A percentile compares a stretch with the other conserved stretches of the same genome.
Conservation (phyloP, 1,140 invertebrate species). For the Melanaphis sacchari region DNA sequence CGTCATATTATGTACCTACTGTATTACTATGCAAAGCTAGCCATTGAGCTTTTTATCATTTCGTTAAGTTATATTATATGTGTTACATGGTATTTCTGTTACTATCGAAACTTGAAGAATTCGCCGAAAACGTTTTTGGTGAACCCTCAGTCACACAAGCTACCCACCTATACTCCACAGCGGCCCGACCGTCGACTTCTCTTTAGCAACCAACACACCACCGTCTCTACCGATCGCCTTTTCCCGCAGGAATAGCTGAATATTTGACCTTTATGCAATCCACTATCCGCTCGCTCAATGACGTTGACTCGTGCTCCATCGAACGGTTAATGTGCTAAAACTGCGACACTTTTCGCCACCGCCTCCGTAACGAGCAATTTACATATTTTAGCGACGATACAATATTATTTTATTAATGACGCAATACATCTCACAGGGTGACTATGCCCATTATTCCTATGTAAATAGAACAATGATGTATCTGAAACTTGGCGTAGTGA, state of each 20-base stretch:
- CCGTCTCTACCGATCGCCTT: not conserved
- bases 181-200: not conserved
- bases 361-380: not conserved
- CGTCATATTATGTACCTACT: not conserved
- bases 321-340: conserved; percentile 4
- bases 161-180: not conserved
- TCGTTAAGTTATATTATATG: not conserved
- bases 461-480: not conserved
- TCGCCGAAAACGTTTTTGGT: conserved; percentile 25
- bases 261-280: conserved; percentile 25
- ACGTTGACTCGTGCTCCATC: not conserved
- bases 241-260: not conserved
- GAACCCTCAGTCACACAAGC: not conserved
- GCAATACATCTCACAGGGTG: not conserved
- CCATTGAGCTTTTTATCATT: not conserved
- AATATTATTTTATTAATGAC: not conserved
- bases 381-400: not conserved
- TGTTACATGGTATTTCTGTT: not conserved
- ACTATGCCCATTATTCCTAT: not conserved
- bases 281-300: not conserved
- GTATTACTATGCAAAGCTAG: no score
- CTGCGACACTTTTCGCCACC: not conserved
- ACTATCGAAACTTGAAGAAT: conserved; percentile 27
- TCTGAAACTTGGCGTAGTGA: not conserved
- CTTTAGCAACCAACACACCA: not conserved